A percentile compares a stretch with the other conserved stretches of the same genome.
These are phyloP conservation scores for Cydia fagiglandana DNA, from an alignment of 1,140 invertebrate genomes.

Conservation along the genomic window DNA sequence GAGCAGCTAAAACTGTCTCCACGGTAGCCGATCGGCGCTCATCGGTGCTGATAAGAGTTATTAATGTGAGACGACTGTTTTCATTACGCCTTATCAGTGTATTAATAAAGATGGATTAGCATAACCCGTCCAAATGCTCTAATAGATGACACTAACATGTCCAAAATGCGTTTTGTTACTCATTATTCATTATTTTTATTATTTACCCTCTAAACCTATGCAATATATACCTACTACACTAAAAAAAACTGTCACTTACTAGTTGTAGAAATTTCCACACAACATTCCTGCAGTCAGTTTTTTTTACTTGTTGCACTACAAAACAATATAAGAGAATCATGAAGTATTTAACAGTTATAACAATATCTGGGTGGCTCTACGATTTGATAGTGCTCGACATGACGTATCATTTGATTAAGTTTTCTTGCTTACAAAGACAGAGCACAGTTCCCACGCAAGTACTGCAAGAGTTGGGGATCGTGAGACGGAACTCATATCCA, in stretches of 20 bases:
- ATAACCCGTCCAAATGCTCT: constrained; percentile 11
- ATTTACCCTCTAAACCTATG: neutral
- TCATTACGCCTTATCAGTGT: constrained; percentile 27
- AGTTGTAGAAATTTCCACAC: neutral
- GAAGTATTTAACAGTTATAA: neutral
- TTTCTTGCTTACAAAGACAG: neutral
- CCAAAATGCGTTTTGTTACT: neutral
- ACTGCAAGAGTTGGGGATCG: neutral
- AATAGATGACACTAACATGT: constrained; percentile 8
- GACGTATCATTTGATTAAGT: neutral
- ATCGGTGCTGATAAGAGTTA: constrained; percentile 52
- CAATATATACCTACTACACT: neutral
- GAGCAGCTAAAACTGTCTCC: constrained; percentile 41
- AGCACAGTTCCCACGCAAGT: neutral
- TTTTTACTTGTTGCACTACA: neutral
- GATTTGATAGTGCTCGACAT: neutral
- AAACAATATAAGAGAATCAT: neutral
- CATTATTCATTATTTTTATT: too few relatives aligned
- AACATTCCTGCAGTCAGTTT: neutral
- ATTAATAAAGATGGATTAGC: constrained; percentile 31
- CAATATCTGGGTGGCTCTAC: neutral
- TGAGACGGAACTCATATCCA: neutral
- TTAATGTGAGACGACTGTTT: constrained; percentile 46
- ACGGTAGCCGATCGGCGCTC: constrained; percentile 55
- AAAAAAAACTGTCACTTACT: neutral